Evolutionary conservation across 2,888 invertebrate species (phyloP).

Genomic region (Cantharis flavilabris): DNA sequence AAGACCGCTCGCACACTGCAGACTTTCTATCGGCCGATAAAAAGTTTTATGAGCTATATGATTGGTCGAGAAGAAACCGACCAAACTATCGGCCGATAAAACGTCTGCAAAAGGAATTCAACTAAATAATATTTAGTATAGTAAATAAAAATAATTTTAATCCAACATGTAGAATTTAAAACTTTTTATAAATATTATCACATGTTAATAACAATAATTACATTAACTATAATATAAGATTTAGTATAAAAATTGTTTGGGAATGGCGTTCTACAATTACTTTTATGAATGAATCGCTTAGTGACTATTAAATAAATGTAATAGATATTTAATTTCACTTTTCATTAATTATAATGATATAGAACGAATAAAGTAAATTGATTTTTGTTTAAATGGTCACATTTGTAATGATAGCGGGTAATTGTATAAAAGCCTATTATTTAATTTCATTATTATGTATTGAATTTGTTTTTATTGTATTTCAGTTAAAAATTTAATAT

Average conservation of each 20-base stretch:
- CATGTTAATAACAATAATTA: too few species aligned
- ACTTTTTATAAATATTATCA: too few species aligned
- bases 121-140: too few species aligned
- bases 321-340: neutral
- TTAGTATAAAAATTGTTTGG: neutral
- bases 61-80: too few species aligned
- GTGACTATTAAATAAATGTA: neutral
- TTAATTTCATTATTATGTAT: neutral
- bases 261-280: neutral
- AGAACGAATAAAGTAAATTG: neutral
- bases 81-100: too few species aligned
- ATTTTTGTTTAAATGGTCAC: neutral
- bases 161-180: too few species aligned
- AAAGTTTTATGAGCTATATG: too few species aligned
- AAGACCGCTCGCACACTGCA: too few species aligned
- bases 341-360: neutral
- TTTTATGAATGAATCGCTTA: neutral
- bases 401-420: neutral
- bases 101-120: too few species aligned
- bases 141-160: too few species aligned
- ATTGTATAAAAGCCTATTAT: neutral
- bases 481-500: neutral
- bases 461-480: neutral
- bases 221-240: neutral
- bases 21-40: too few species aligned